A percentile compares a stretch with the other conserved stretches of the same genome.
phyloP scores from a whole-genome alignment of 2,888 invertebrate species.

The Harmothoe impar region DNA sequence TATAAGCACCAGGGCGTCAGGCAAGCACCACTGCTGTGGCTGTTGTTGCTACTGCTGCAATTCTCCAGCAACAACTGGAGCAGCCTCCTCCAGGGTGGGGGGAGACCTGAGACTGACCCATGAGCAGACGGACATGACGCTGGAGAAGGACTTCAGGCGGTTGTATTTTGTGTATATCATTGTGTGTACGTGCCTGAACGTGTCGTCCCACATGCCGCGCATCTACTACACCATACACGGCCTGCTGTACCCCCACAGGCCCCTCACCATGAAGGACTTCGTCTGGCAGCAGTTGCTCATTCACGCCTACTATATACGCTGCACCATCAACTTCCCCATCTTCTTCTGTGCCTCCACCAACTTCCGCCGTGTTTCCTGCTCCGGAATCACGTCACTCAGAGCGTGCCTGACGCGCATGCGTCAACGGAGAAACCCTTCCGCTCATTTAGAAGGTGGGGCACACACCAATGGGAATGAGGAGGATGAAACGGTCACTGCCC shows the following conservation, averaged over 20 bases:
- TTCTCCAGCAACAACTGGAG: neutral
- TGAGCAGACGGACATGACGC: conserved; percentile 67
- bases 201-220: conserved; percentile 73
- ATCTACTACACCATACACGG: conserved; percentile 66
- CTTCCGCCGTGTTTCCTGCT: conserved; percentile 69
- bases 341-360: conserved; percentile 72
- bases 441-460: neutral
- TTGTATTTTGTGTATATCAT: conserved; percentile 71
- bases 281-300: conserved; percentile 70
- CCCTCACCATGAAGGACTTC: conserved; percentile 58
- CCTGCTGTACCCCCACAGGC: conserved; percentile 32
- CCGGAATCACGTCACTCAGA: neutral
- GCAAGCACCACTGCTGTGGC: neutral
- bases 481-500: conserved; percentile 2
- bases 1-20: neutral
- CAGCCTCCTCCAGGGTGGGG: neutral
- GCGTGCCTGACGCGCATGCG: neutral
- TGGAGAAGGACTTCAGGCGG: conserved; percentile 62
- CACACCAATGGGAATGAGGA: neutral
- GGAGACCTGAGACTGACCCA: conserved; percentile 67
- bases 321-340: conserved; percentile 72
- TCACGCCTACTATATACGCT: conserved; percentile 72
- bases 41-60: neutral
- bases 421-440: neutral
- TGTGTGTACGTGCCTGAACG: conserved; percentile 72